These are phyloP conservation scores for Sarcophaga rosellei DNA, from an alignment of 2,888 invertebrate species.

Conservation along the genomic window DNA sequence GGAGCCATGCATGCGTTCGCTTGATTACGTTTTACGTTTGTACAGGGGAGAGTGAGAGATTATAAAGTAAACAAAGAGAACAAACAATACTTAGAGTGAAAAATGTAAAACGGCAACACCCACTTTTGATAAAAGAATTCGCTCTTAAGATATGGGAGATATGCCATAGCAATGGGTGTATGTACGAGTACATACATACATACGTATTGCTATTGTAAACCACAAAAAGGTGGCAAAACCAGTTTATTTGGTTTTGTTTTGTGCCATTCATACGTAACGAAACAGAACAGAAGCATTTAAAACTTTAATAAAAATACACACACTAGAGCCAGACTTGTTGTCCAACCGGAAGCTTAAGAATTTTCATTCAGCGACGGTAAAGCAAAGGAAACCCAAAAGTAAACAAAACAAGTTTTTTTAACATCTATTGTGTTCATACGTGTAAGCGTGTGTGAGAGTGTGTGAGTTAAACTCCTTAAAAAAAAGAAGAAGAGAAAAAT, in stretches of 20 bases:
- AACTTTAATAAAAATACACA: slow-evolving; percentile 54
- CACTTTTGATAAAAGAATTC: slow-evolving; percentile 65
- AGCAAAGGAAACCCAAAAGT: slow-evolving; percentile 26
- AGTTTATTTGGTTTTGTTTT: slow-evolving; percentile 54
- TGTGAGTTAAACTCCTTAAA: slow-evolving; percentile 41
- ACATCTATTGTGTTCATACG: background rate
- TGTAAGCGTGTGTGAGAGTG: background rate
- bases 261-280: slow-evolving; percentile 59
- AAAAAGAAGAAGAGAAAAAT: slow-evolving; percentile 4
- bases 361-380: slow-evolving; percentile 64
- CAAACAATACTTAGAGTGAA: slow-evolving; percentile 20
- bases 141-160: slow-evolving; percentile 65
- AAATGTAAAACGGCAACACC: slow-evolving; percentile 62
- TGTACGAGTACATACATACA: background rate
- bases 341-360: slow-evolving; percentile 68
- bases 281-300: slow-evolving; percentile 68
- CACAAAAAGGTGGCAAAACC: slow-evolving; percentile 55
- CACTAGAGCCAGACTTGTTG: slow-evolving; percentile 63
- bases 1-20: slow-evolving; percentile 22
- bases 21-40: background rate
- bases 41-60: slow-evolving; percentile 44
- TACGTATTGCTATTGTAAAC: slow-evolving; percentile 33
- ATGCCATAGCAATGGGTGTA: slow-evolving; percentile 38
- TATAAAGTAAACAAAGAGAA: slow-evolving; percentile 34
- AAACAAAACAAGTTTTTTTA: slow-evolving; percentile 49